Evolutionary conservation across 2,113 vertebrate species (phyloP), one percentile per base, ranked within the genome.

Genomic region (Cisticola juncidis): DNA sequence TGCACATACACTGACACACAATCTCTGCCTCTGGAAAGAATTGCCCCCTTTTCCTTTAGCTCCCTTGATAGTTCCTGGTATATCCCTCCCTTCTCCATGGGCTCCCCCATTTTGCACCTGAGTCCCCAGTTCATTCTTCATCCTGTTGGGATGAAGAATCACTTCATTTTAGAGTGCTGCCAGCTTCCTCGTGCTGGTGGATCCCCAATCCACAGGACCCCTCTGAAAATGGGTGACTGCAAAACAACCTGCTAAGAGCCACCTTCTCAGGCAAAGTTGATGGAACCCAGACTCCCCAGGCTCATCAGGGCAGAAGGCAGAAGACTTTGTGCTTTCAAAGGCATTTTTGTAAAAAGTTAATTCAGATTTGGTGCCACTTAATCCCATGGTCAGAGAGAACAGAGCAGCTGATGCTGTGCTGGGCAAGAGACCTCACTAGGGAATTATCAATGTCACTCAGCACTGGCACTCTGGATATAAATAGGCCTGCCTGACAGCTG

Each of bases 401-500:
- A 83, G 91, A 1, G 0, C 62, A 19, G 93, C 25, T 8, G 12
- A 40, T 38, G 23, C 47, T 40, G 25, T 36, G 38, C 61, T 2
- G 3, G 24, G n/a, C 23, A 3, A 93, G 66, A 87, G 76, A 78
- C 38, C n/a, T 72, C 35, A 5, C n/a, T 2, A 12, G 69, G 92
- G 87, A 91, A 95, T 93, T 93, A 70, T 50, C 15, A 0, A 80
- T 61, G 21, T 96, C 87, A 45, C 53, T 72, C 48, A 70, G 74
- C 0, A 6, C 81, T 38, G 64, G 87, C 76, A 94, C 85, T 10
- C 51, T 62, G 58, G 81, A 57, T 95, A 95, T 90, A 96, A 97
- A 95, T 92, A 90, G 94, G 57, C 40, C 94, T 93, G 78, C 40
- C 78, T 24, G 20, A 71, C 89, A 96, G 94, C 92, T 95, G 92